Conservation (phyloP, 2,888 invertebrate species). For the Drosophila austrosaltans region DNA sequence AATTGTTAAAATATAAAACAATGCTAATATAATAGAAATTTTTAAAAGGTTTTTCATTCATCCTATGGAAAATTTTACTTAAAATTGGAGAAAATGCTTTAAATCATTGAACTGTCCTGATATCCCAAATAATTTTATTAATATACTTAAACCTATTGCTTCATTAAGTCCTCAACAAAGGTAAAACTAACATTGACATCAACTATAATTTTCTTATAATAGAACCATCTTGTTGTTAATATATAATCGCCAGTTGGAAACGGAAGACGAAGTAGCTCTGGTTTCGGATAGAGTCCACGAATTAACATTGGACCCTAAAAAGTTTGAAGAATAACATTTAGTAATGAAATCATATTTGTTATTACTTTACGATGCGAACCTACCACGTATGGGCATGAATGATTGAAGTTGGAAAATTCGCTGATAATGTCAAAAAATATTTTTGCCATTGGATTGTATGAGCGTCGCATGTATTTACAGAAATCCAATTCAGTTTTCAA, state of each 20-base stretch:
- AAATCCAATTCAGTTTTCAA: conserved; percentile 21
- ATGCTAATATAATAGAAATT: no score
- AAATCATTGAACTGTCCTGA: no score
- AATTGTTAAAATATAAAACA: no score
- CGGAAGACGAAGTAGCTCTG: conserved; percentile 8
- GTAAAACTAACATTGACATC: conserved; percentile 31
- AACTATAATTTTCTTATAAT: conserved; percentile 26
- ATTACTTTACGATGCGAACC: not conserved
- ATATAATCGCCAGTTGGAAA: conserved; percentile 38
- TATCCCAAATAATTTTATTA: no score
- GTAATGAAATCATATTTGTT: no score
- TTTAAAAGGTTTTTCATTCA: no score
- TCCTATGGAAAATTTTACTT: no score
- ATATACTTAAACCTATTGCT: not conserved
- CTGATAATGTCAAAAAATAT: conserved; percentile 20
- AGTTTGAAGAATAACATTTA: not conserved
- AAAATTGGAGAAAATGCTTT: no score
- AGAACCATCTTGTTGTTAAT: conserved; percentile 28
- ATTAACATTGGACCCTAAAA: conserved; percentile 40
- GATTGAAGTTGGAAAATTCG: conserved; percentile 46
- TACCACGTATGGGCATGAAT: conserved; percentile 44
- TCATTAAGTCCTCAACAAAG: conserved; percentile 24
- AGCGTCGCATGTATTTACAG: conserved; percentile 33
- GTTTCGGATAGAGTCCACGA: not conserved
- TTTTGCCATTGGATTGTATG: conserved; percentile 27